Percentiles rank a stretch among this genome's conserved stretches.
These are phyloP conservation scores for Sebastes taczanowskii DNA, from an alignment of 2,797 vertebrate species.

Conservation along the genomic window DNA sequence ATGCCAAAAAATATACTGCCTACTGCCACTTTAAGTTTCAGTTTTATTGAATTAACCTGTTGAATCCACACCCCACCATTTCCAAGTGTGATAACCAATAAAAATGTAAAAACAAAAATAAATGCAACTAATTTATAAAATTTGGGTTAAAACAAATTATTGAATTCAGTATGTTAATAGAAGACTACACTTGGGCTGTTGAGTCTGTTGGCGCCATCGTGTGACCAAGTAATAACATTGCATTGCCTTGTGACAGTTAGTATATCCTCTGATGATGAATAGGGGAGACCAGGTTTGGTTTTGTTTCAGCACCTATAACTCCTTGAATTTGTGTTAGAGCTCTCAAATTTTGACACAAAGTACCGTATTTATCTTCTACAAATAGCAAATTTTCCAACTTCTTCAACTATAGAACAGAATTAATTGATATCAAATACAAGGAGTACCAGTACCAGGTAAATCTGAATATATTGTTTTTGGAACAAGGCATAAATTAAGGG, in stretches of 20 bases:
- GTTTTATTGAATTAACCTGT: too few relatives aligned
- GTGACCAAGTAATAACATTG: not conserved
- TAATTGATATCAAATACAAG: not conserved
- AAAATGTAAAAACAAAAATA: not conserved
- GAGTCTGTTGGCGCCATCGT: not conserved
- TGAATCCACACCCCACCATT: too few relatives aligned
- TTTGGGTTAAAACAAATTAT: fast-evolving
- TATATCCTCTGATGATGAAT: too few relatives aligned
- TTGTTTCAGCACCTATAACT: not conserved
- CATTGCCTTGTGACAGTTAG: not conserved
- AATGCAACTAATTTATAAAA: not conserved
- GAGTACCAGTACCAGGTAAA: not conserved
- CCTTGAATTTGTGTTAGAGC: not conserved
- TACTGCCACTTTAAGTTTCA: too few relatives aligned
- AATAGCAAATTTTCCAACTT: not conserved
- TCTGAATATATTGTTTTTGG: not conserved
- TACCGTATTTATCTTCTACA: not conserved
- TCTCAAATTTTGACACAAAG: not conserved
- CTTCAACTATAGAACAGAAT: not conserved
- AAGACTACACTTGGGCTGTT: not conserved
- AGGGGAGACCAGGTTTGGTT: not conserved
- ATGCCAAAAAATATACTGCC: too few relatives aligned
- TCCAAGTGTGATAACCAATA: not conserved
- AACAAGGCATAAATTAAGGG: not conserved
- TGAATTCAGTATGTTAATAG: not conserved